A percentile compares a stretch with the other conserved stretches of the same genome.
Conservation (phyloP, 1,140 invertebrate genomes). For the Eupristina koningsbergeri region DNA sequence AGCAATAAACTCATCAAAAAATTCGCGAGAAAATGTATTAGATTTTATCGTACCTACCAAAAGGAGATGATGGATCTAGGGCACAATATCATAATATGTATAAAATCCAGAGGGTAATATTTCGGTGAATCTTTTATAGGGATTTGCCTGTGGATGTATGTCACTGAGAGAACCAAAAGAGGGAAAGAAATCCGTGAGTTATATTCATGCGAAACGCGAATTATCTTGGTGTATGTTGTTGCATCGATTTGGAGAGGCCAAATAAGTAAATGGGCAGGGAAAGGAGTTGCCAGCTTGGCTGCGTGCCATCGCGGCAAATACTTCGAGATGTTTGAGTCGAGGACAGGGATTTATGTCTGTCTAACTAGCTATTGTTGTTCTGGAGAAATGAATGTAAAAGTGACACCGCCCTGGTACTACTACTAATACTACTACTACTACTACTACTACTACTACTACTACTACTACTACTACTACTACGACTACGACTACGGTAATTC, state of each 20-base stretch:
- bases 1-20: too few species aligned
- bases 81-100: not conserved
- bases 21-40: too few species aligned
- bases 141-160: not conserved
- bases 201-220: not conserved
- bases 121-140: not conserved
- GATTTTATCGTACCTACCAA: not conserved
- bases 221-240: not conserved
- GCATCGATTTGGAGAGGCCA: conserved; percentile 29
- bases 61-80: not conserved
- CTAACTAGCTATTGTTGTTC: conserved; percentile 26
- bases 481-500: too few species aligned
- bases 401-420: not conserved
- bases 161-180: not conserved
- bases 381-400: conserved; percentile 52
- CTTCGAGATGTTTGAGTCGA: conserved; percentile 55
- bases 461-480: too few species aligned
- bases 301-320: conserved; percentile 60
- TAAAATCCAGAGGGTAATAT: not conserved
- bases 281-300: conserved; percentile 55
- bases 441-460: too few species aligned
- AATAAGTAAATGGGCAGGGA: conserved; percentile 30
- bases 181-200: not conserved
- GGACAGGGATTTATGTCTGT: conserved; percentile 57
- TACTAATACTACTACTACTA: too few species aligned